Conservation (phyloP, 2,888 invertebrate genomes). For the Melinaea menophilus region DNA sequence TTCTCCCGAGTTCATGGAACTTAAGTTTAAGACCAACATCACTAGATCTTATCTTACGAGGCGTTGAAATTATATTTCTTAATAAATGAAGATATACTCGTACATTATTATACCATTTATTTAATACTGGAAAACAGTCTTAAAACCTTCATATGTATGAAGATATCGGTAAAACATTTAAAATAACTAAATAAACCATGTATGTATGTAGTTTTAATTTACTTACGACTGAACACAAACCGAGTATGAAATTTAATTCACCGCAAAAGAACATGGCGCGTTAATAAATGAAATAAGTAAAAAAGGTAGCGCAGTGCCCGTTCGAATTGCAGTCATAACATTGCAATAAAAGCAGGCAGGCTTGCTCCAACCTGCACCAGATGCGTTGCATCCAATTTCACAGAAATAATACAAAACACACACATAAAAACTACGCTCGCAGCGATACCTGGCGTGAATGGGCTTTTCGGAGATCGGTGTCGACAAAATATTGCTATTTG, state of each 20-base stretch:
- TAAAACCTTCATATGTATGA: not conserved
- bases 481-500: slow-evolving; percentile 48
- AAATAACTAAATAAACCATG: slow-evolving; percentile 11
- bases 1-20: slow-evolving; percentile 22
- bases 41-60: slow-evolving; percentile 19
- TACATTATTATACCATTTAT: not conserved
- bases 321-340: slow-evolving; percentile 68
- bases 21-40: slow-evolving; percentile 14
- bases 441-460: slow-evolving; percentile 66
- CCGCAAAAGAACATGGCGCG: slow-evolving; percentile 44
- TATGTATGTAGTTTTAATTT: slow-evolving; percentile 24
- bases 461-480: slow-evolving; percentile 57
- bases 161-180: not conserved
- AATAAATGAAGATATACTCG: not conserved
- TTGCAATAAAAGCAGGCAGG: slow-evolving; percentile 56
- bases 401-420: slow-evolving; percentile 56
- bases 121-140: not conserved
- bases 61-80: slow-evolving; percentile 14
- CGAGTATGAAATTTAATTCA: slow-evolving; percentile 51
- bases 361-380: slow-evolving; percentile 50
- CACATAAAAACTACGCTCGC: slow-evolving; percentile 56
- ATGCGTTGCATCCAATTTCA: slow-evolving; percentile 63
- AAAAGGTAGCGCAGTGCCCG: slow-evolving; percentile 43
- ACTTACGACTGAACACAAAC: slow-evolving; percentile 37
- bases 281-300: slow-evolving; percentile 61